A percentile compares a stretch with the other conserved stretches of the same genome.
Evolutionary conservation across 2,113 vertebrate species (phyloP).

Genomic region (Mastomys natalensis): DNA sequence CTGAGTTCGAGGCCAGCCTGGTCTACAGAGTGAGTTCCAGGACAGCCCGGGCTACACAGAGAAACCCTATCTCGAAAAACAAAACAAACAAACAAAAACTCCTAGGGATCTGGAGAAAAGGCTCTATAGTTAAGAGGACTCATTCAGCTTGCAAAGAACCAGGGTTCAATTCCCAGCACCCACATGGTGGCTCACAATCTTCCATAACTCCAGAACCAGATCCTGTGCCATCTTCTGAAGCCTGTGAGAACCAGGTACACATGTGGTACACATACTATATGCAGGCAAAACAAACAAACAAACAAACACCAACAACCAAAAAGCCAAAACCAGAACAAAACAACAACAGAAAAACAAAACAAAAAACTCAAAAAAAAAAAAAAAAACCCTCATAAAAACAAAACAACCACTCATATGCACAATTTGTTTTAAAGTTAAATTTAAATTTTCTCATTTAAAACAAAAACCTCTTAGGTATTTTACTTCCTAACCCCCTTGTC

Average conservation of each 20-base stretch:
- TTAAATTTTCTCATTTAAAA: not conserved
- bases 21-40: too few relatives aligned
- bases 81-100: too few relatives aligned
- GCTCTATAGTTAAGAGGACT: not conserved
- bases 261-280: too few relatives aligned
- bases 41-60: too few relatives aligned
- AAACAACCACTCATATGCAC: not conserved
- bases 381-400: not conserved
- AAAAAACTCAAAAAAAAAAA: not conserved
- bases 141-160: not conserved
- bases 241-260: too few relatives aligned
- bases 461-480: not conserved
- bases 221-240: not conserved
- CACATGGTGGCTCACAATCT: not conserved
- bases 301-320: not conserved
- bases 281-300: not conserved
- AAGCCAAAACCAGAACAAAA: not conserved
- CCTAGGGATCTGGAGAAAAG: not conserved
- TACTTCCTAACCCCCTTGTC: not conserved
- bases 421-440: not conserved
- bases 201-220: not conserved
- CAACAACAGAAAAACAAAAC: not conserved
- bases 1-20: too few relatives aligned
- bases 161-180: not conserved
- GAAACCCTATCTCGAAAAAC: too few relatives aligned